phyloP scores from a whole-genome alignment of 30 jellyfish, hydroid and myxozoan genomes.

The Chrysaora quinquecirrha region DNA sequence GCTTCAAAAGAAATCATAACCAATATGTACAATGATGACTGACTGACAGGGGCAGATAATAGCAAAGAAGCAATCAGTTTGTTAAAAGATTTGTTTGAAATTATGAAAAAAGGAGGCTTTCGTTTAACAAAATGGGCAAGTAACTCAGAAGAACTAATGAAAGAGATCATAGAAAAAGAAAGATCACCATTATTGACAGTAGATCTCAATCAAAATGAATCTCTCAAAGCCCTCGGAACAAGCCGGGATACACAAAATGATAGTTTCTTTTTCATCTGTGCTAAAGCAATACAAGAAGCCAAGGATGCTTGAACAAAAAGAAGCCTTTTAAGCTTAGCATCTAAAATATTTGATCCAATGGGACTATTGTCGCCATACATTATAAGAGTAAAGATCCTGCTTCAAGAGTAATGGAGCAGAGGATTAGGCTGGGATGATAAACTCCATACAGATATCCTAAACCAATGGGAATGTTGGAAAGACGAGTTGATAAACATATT shows the following conservation, averaged over 20 bases:
- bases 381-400: slow-evolving; percentile 6
- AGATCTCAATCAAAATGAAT: slow-evolving; percentile 1
- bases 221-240: slow-evolving; percentile 7
- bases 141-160: not conserved
- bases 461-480: slow-evolving; percentile 28
- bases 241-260: slow-evolving; percentile 17
- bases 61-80: slow-evolving; percentile 12
- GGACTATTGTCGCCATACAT: slow-evolving; percentile 11
- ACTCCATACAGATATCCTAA: not conserved
- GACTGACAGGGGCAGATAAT: slow-evolving; percentile 29
- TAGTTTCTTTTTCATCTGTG: not conserved
- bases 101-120: not conserved
- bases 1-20: slow-evolving; percentile 12
- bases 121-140: slow-evolving; percentile 1
- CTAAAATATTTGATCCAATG: slow-evolving; percentile 39
- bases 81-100: not conserved
- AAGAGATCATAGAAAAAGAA: too few species aligned
- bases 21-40: slow-evolving; percentile 22
- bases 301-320: slow-evolving; percentile 6
- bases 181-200: not conserved
- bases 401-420: slow-evolving; percentile 8
- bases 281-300: not conserved
- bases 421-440: slow-evolving; percentile 2
- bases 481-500: not conserved
- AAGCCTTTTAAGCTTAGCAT: slow-evolving; percentile 15